Evolutionary conservation across 2,888 invertebrate species (phyloP).

Genomic region (Gortyna flavago): DNA sequence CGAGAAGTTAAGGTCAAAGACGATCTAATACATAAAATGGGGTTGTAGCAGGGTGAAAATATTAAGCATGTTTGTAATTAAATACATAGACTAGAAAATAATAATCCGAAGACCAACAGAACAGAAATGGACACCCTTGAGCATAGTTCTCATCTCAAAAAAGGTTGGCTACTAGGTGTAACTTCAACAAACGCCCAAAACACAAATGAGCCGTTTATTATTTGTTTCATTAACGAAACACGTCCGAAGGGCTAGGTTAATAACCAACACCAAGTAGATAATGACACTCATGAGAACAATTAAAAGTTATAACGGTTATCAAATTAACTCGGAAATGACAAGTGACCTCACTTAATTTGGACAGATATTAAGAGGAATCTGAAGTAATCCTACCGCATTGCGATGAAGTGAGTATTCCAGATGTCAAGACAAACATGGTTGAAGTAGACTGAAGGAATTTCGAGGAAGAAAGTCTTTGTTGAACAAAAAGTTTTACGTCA

Average conservation of each 20-base stretch:
- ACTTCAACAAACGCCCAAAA: background rate
- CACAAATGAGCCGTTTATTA: slow-evolving; percentile 5
- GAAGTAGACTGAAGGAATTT: background rate
- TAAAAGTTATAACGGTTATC: slow-evolving; percentile 40
- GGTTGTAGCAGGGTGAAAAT: background rate
- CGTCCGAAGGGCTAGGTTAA: slow-evolving; percentile 38
- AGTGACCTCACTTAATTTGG: slow-evolving; percentile 49
- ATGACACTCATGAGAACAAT: slow-evolving; percentile 40
- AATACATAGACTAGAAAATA: background rate
- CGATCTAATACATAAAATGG: background rate
- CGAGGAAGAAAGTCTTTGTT: background rate
- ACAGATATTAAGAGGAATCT: slow-evolving; percentile 41
- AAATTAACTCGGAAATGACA: slow-evolving; percentile 15
- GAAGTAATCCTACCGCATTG: slow-evolving; percentile 51
- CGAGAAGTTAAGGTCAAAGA: background rate
- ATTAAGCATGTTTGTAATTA: background rate
- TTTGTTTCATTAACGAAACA: slow-evolving; percentile 12
- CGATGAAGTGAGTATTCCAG: slow-evolving; percentile 25
- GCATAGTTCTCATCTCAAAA: background rate
- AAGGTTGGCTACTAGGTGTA: background rate
- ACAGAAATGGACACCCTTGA: background rate
- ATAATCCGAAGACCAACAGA: background rate
- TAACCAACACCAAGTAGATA: slow-evolving; percentile 20
- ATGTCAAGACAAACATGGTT: background rate
- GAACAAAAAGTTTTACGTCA: slow-evolving; percentile 12